phyloP scores from a whole-genome alignment of 1,140 invertebrate genomes.

The Teleogryllus occipitalis region DNA sequence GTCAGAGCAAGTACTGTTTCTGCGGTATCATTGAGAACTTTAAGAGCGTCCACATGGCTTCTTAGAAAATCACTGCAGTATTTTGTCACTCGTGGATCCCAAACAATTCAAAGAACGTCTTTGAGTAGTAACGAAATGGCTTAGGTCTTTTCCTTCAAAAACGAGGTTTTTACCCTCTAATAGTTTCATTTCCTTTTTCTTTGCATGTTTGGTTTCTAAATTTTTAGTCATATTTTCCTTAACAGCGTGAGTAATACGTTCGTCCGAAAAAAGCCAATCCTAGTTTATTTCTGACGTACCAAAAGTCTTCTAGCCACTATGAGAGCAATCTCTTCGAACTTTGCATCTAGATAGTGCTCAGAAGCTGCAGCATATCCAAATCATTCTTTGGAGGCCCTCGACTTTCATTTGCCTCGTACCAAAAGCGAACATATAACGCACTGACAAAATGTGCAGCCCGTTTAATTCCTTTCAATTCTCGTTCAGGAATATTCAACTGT shows the following conservation, averaged over 20 bases:
- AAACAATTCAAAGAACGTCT: too few species aligned
- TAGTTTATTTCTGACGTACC: slow-evolving; percentile 12
- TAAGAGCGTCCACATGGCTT: too few species aligned
- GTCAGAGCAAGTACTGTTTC: too few species aligned
- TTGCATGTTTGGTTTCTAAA: slow-evolving; percentile 10
- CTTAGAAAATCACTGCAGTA: too few species aligned
- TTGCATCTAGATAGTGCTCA: slow-evolving; percentile 15
- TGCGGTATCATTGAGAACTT: too few species aligned
- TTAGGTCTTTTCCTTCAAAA: slow-evolving; percentile 9
- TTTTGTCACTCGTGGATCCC: too few species aligned
- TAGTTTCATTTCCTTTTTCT: slow-evolving; percentile 13
- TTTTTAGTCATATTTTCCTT: slow-evolving; percentile 2
- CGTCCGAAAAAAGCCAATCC: slow-evolving; percentile 10
- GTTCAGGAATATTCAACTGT: slow-evolving; percentile 22
- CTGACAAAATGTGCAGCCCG: slow-evolving; percentile 13
- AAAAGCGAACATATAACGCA: slow-evolving; percentile 19
- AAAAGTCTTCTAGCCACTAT: neutral
- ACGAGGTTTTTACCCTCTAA: slow-evolving; percentile 12
- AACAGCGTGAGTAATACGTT: slow-evolving; percentile 11
- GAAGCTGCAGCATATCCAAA: slow-evolving; percentile 22
- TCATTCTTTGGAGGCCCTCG: slow-evolving; percentile 22
- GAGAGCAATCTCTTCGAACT: neutral
- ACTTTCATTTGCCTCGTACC: slow-evolving; percentile 23
- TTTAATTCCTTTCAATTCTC: slow-evolving; percentile 20
- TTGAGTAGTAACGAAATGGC: slow-evolving; percentile 7